Evolutionary conservation across 2,888 invertebrate genomes (phyloP), one percentile per base, ranked within the genome.

Genomic region (Ashinkailepas kermadecensis): DNA sequence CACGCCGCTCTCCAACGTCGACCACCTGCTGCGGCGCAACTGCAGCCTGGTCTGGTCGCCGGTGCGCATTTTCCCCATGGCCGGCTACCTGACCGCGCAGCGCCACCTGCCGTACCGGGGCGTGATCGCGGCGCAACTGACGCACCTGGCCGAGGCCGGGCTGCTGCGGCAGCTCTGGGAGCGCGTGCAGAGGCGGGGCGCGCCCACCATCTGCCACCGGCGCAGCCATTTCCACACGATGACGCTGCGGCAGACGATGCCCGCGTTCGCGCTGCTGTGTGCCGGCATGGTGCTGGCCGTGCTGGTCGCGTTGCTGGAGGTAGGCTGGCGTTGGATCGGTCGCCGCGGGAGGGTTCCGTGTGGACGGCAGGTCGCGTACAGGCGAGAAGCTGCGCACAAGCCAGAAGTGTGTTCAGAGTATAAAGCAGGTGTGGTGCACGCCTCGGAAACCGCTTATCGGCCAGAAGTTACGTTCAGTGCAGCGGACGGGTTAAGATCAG

Each of bases 111-210:
- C 78, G 12, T 78, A 78, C 57, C n/a, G 57, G 10, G 57, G 3
- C 11, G 78, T 57, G 0, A 0, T 78, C 11, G n/a, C 57, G 21
- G n/a, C 78, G 12, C 57, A 15, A 3, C 2, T 58, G n/a, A 7
- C 57, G 13, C 57, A 58, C 78, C 78, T 78, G n/a, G n/a, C 78
- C 11, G 78, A 78, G 56, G 58, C 78, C n/a, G 78, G 78, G n/a
- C n/a, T 78, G 12, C 57, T 78, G 3, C n/a, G n/a, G 6, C 78
- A 23, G n/a, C 23, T 78, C 18, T 70, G 70, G 70, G 18, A 39
- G 70, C 25, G 13, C 15, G 25, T 13, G 9, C 70, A 25, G 18
- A 8, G 1, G 18, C 67, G 23, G 67, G 25, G n/a, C 7, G 25
- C 6, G 18, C 15, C 18, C 12, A 54, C 39, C 15, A 25, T 11